Base-by-base conservation (phyloP, 1,140 invertebrate species). In the Acarapis woodi region DNA sequence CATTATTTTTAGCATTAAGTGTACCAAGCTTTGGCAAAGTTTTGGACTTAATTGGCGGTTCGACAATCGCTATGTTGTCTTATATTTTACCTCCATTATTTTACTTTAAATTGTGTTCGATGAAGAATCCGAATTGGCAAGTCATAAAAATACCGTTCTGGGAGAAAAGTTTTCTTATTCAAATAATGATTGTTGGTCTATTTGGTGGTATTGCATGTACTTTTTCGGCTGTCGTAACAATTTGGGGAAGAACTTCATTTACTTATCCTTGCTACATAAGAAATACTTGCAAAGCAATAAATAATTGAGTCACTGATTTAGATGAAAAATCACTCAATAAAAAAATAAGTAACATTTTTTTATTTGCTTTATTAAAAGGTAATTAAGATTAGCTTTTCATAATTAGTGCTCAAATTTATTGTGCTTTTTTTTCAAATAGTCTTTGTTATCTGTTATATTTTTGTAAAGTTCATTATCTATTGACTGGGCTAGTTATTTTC, bases 1-100 rank as follows among this genome's bases (percentile, higher is more conserved):
- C 71, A 0, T 64, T 87, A 3, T 65, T 77, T 15, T 55, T 83
- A 4, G 77, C 69, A 0, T 73, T 79, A 56, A 65, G 70, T 4
- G 64, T 88, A 1, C 79, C 82, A 0, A 61, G 70, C 43, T 85
- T 87, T 49, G 78, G 82, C 42, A 60, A 79, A n/a, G 68, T 88
- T 3, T 74, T 88, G 67, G 67, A 77, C 21, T 55, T 88, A 2
- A 68, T 87, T 3, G 79, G 78, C n/a, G 72, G 73, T 0, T 64
- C 83, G 1, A 80, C 73, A 0, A 71, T 76, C 0, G 76, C 77
- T 0, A 51, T 87, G 5, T 68, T 80, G 42, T 67, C 67, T 3
- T 82, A 82, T 41, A 62, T 90, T n/a, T 62, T 83, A 16, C 82
- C 82, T 0, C 71, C 76, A 1, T 42, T 87, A 15, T 69, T 87